phyloP scores from a whole-genome alignment of 2,888 invertebrate genomes.

The Hemaris fuciformis region DNA sequence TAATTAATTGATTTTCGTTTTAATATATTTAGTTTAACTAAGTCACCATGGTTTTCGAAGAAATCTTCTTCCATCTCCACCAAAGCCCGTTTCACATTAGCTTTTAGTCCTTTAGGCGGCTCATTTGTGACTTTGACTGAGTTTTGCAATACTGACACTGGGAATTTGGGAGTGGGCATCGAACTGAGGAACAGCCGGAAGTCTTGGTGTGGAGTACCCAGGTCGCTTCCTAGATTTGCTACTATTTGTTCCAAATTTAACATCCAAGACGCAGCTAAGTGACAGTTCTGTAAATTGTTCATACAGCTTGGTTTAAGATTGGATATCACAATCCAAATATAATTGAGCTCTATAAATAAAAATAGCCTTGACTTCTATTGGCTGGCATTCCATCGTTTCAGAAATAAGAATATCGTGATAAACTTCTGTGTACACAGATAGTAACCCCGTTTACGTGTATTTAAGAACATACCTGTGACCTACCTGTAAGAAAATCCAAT shows the following conservation, averaged over 20 bases:
- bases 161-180: conserved; percentile 93
- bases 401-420: no score
- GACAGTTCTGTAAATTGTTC: conserved; percentile 88
- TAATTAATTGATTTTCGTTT: not conserved
- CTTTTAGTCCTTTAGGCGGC: conserved; percentile 94
- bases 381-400: no score
- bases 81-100: conserved; percentile 92
- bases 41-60: conserved; percentile 88
- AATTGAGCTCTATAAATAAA: no score
- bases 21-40: not conserved
- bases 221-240: conserved; percentile 85
- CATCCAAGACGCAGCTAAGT: conserved; percentile 97
- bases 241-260: conserved; percentile 89
- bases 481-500: conserved; percentile 95
- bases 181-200: conserved; percentile 94
- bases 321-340: no score
- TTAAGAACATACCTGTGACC: no score
- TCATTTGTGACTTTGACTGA: conserved; percentile 97
- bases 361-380: no score
- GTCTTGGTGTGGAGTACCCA: conserved; percentile 83
- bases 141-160: conserved; percentile 95
- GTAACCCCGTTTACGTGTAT: no score
- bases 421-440: no score
- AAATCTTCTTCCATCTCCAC: conserved; percentile 88
- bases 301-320: no score